Evolutionary conservation across 64 coral and sea anemone genomes (phyloP), one percentile per base, ranked within the genome.

Genomic region (Hydrozoanthus tunicans): DNA sequence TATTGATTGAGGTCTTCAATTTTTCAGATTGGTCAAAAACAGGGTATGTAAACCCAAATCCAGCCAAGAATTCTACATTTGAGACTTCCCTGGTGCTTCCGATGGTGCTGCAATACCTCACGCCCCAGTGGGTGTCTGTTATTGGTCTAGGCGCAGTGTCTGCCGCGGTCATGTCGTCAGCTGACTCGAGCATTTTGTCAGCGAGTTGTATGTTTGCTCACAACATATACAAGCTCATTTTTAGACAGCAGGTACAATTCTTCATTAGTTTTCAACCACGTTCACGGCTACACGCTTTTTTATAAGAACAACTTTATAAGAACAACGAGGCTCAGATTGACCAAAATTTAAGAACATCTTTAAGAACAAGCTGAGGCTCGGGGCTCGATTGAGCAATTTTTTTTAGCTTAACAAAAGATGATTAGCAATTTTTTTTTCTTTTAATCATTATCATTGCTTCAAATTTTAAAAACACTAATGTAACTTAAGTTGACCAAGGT

Each of bases 1-100:
- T 24, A 26, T 24, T 13, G 23, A 71, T 71, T 17, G 20, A 43
- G 32, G 32, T 43, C 32, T 43, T 43, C 68, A 71, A 3, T 26
- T n/a, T 26, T 25, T 71, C 76, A 97, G 92, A 94, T 24, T 97
- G 95, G 95, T 81, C 27, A 4, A 82, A 73, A 26, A 97, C 92
- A 7, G 81, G 77, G 67, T 94, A 83, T 83, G 86, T 61, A 12
- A 63, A 62, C 10, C 79, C 77, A 32, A 89, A 53, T 12, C 91
- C 95, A 15, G 89, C 88, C 59, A 26, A 88, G 15, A 93, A 80
- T 9, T 63, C 56, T 10, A 58, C 73, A n/a, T 70, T 93, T 89
- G 83, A 93, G 24, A 78, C 67, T 73, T 93, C 91, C 13, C 74
- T 93, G 6, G 53, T 77, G 13, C 51, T 91, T 14, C 90, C 90